Percentiles rank a stretch among this genome's conserved stretches.
Evolutionary conservation across 2,113 vertebrate species (phyloP).

Genomic region (Scolopax mira): DNA sequence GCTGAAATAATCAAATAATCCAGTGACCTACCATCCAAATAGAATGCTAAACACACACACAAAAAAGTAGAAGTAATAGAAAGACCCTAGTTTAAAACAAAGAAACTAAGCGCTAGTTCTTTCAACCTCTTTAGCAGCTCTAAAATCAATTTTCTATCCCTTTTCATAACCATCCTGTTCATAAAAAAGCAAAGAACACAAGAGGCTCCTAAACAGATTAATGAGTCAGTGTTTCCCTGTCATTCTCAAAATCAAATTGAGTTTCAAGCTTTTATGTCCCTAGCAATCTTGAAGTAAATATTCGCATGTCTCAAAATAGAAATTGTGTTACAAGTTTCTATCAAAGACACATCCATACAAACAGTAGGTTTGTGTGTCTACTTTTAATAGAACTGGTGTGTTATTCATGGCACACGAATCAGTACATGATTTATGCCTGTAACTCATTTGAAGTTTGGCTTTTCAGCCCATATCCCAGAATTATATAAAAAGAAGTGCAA

Average conservation of each 20-base stretch:
- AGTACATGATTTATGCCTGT: not conserved
- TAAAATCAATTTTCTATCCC: conserved; percentile 4
- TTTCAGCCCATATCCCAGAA: not conserved
- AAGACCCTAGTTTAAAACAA: not conserved
- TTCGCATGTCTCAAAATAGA: not conserved
- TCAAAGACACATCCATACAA: not conserved
- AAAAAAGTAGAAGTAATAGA: not conserved
- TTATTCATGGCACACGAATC: not conserved
- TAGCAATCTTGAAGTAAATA: not conserved
- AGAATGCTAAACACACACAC: not conserved
- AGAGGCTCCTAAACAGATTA: conserved; percentile 11
- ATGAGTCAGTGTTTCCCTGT: not conserved
- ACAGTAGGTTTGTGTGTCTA: not conserved
- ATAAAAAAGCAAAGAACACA: not conserved
- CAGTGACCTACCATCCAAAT: not conserved
- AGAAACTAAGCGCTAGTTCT: not conserved
- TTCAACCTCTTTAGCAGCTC: not conserved
- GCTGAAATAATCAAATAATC: not conserved
- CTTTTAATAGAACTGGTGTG: not conserved
- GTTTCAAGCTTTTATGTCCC: conserved; percentile 24
- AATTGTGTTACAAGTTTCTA: not conserved
- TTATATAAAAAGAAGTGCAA: not conserved
- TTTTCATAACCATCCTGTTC: conserved; percentile 1
- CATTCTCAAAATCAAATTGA: conserved; percentile 11
- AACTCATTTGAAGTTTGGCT: not conserved